phyloP scores from a whole-genome alignment of 2,113 vertebrate species.

The Apodemus sylvaticus region DNA sequence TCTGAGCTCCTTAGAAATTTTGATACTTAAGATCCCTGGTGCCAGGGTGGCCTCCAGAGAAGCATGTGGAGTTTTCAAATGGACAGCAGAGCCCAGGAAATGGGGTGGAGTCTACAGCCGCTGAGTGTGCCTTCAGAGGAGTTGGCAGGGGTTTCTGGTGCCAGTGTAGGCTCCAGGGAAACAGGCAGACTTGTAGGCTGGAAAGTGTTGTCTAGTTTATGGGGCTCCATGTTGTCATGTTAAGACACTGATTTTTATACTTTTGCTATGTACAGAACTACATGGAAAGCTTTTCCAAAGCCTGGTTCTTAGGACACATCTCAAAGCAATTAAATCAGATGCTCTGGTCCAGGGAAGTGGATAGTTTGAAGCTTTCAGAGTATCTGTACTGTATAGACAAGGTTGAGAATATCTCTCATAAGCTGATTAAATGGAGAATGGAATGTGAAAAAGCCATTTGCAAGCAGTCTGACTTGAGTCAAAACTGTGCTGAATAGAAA shows the following conservation, averaged over 20 bases:
- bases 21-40: too few species aligned
- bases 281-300: not conserved
- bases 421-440: not conserved
- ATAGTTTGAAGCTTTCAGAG: not conserved
- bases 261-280: not conserved
- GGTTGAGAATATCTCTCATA: not conserved
- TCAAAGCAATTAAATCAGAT: conserved; percentile 4
- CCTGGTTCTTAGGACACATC: not conserved
- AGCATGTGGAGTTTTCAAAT: too few species aligned
- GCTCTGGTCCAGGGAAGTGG: not conserved
- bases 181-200: too few species aligned
- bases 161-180: too few species aligned
- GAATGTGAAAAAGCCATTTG: not conserved
- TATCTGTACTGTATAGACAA: not conserved
- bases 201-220: too few species aligned
- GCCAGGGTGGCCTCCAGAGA: too few species aligned
- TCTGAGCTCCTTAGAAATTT: too few species aligned
- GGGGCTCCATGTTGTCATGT: not conserved
- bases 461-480: conserved; percentile 6
- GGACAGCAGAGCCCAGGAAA: too few species aligned
- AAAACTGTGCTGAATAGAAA: not conserved
- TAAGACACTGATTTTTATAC: not conserved
- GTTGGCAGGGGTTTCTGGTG: too few species aligned
- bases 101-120: too few species aligned
- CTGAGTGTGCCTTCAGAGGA: too few species aligned